Evolutionary conservation across 35 echinoderm and acorn worm species (phyloP).

Genomic region (Amphiura filiformis): DNA sequence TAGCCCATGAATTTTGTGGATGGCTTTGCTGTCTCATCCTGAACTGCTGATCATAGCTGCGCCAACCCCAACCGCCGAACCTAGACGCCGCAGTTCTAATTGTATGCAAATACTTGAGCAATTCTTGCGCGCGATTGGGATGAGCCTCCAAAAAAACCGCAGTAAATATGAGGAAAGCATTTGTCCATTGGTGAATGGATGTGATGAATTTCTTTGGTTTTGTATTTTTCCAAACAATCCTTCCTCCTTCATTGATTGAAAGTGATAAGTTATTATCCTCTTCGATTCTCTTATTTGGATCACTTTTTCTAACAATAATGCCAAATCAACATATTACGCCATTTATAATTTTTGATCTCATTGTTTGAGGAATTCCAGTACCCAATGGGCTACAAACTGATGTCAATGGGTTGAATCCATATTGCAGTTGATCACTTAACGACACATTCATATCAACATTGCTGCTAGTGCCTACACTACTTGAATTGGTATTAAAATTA

Average conservation of each 20-base stretch:
- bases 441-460: too few species aligned
- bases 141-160: background rate
- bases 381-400: too few species aligned
- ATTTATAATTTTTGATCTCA: too few species aligned
- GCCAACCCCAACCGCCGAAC: constrained; percentile 16
- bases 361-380: too few species aligned
- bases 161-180: constrained; percentile 12
- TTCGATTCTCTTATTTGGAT: too few species aligned
- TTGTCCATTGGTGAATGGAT: background rate
- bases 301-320: too few species aligned
- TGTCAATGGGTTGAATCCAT: too few species aligned
- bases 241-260: background rate
- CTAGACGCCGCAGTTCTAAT: background rate
- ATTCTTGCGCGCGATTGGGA: background rate
- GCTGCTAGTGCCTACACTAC: too few species aligned
- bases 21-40: background rate
- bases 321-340: too few species aligned
- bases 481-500: too few species aligned
- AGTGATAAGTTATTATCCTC: too few species aligned
- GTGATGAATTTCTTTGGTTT: background rate
- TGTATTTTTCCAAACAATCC: background rate
- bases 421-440: too few species aligned
- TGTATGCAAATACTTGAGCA: background rate
- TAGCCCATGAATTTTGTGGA: constrained; percentile 7
- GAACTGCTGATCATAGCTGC: constrained; percentile 9